Conservation (phyloP, 2,797 vertebrate genomes). For the Acrossocheilus wenchowensis region DNA sequence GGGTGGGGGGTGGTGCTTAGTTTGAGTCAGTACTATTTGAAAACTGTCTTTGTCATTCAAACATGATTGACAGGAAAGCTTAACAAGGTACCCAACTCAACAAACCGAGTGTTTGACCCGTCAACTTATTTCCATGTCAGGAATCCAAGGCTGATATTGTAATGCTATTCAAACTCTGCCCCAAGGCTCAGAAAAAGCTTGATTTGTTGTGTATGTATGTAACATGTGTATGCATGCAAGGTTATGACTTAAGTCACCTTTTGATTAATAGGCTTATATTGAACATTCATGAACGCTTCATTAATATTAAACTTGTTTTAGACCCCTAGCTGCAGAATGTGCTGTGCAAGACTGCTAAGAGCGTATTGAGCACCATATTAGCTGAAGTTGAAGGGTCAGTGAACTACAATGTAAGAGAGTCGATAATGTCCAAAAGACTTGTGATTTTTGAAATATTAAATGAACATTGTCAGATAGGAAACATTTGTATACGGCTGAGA, state of each 20-base stretch:
- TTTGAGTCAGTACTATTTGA: neutral
- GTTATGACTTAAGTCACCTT: neutral
- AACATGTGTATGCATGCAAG: neutral
- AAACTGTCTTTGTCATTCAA: neutral
- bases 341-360: neutral
- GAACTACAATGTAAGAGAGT: neutral
- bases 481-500: neutral
- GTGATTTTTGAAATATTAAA: neutral
- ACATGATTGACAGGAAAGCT: neutral
- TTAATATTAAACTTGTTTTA: conserved; percentile 13
- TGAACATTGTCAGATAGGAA: neutral
- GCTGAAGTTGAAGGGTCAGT: conserved; percentile 17
- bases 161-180: neutral
- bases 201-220: neutral
- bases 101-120: neutral
- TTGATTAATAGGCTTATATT: neutral
- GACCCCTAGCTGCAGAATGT: neutral
- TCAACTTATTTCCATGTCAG: neutral
- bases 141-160: conserved; percentile 2
- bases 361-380: conserved; percentile 24
- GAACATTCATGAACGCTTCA: neutral
- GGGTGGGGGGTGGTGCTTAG: too few relatives aligned
- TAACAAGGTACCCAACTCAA: neutral
- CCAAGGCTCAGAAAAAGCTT: neutral
- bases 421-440: neutral